phyloP scores from a whole-genome alignment of 1,140 invertebrate species.

The Bicyclus anynana region DNA sequence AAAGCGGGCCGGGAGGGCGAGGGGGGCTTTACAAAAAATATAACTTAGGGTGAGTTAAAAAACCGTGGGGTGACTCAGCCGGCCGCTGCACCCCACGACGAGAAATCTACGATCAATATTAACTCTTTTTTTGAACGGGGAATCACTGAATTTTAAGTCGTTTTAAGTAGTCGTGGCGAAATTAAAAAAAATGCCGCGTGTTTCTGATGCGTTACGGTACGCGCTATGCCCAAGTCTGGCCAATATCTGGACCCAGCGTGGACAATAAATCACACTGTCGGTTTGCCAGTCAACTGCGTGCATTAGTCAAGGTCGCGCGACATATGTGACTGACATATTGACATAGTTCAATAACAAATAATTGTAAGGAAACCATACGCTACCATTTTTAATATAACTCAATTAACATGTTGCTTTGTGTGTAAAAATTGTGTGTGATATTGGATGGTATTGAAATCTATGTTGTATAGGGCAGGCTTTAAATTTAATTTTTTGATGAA shows the following conservation, averaged over 20 bases:
- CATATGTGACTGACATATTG: conserved; percentile 53
- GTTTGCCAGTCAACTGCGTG: conserved; percentile 33
- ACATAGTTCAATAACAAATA: conserved; percentile 15
- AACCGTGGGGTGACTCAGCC: conserved; percentile 77
- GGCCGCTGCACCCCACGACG: conserved; percentile 74
- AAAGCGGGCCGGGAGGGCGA: conserved; percentile 67
- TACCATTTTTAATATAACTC: no score
- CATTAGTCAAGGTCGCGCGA: conserved; percentile 58
- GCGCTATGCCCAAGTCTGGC: conserved; percentile 2
- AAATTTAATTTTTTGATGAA: conserved; percentile 3
- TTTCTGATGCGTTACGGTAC: not conserved
- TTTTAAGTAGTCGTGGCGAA: conserved; percentile 42
- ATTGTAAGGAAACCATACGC: not conserved
- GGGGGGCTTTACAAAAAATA: conserved; percentile 76
- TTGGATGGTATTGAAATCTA: no score
- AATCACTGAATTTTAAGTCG: conserved; percentile 72
- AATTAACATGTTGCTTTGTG: no score
- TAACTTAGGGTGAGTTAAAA: conserved; percentile 78
- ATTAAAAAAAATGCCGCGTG: conserved; percentile 20
- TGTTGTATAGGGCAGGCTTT: no score
- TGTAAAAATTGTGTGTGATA: no score
- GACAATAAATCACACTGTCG: conserved; percentile 45
- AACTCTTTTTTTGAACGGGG: conserved; percentile 77
- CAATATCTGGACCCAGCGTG: conserved; percentile 33
- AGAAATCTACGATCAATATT: conserved; percentile 79